These are phyloP conservation scores for Condylura cristata DNA, from an alignment of 2,113 vertebrate species.

Conservation along the genomic window DNA sequence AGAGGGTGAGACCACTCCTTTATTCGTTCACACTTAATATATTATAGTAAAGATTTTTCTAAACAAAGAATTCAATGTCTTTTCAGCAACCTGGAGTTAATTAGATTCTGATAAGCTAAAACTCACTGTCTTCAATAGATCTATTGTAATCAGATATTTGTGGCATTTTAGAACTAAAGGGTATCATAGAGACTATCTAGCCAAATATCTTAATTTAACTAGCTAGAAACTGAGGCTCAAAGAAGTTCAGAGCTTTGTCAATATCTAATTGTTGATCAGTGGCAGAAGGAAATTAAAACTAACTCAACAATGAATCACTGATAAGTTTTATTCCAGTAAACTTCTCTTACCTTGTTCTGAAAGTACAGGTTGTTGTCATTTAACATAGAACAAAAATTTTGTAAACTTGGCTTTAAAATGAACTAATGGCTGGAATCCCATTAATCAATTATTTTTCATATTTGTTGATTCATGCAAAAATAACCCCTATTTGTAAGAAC, in stretches of 20 bases:
- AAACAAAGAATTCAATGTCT: conserved; percentile 11
- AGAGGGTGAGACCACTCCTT: not conserved
- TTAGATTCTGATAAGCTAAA: conserved; percentile 11
- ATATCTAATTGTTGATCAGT: not conserved
- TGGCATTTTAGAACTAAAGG: not conserved
- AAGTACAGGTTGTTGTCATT: not conserved
- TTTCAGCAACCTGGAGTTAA: not conserved
- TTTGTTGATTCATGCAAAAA: not conserved
- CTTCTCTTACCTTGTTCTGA: not conserved
- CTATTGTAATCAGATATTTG: not conserved
- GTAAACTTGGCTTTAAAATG: not conserved
- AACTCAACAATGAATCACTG: not conserved
- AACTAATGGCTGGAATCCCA: not conserved
- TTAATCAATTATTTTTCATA: conserved; percentile 11
- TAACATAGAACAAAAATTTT: not conserved
- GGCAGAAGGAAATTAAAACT: not conserved
- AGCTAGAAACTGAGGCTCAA: not conserved
- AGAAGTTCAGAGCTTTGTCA: not conserved
- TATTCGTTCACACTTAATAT: not conserved
- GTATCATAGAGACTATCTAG: not conserved
- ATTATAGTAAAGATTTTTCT: not conserved
- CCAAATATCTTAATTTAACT: not conserved
- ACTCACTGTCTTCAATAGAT: not conserved
- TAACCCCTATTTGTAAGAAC: not conserved
- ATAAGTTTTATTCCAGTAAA: not conserved